Evolutionary conservation across 2,113 vertebrate species (phyloP), one percentile per base, ranked within the genome.

Genomic region (Neolamprologus tretocephalus): DNA sequence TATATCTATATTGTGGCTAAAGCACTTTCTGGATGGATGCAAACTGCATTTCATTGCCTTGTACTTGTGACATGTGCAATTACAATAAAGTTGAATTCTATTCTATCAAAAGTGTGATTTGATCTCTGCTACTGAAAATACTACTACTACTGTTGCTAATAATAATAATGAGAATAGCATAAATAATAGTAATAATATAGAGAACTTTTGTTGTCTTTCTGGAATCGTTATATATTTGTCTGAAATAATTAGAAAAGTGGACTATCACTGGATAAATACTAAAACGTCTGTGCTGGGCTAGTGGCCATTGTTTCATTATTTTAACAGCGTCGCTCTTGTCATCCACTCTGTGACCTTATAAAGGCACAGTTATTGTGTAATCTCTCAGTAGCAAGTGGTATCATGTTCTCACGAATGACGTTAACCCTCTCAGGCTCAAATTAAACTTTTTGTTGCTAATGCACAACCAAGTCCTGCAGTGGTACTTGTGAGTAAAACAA

Each of bases 381-480:
- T 21, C 3, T 53, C 19, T 53, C 19, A 21, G 51, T 53, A 53
- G 51, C 51, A 53, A 53, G 51, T 53, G 51, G 51, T 53, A 53
- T 53, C 51, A 53, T 53, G 51, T 53, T 53, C n/a, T 53, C 19
- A 53, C 6, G 51, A 53, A 53, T 21, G 51, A 53, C 9, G 2
- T 53, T 11, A 42, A 42, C 40, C 40, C 40, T 42, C 5, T 42
- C 1, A 42, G 40, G 12, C 40, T 42, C 12, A 42, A 42, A 42
- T 42, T 42, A 42, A 42, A 0, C 40, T 13, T 42, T 42, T 42
- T 42, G 40, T 42, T 42, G 40, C 5, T 42, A 42, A 42, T 42
- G 40, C 12, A 42, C 40, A 13, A 42, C 40, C 12, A 42, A 0
- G 12, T 42, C 40, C 2, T 42, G 40, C 40, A 42, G 40, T 42